Evolutionary conservation across 2,888 invertebrate species (phyloP).

Genomic region (Blera fallax): DNA sequence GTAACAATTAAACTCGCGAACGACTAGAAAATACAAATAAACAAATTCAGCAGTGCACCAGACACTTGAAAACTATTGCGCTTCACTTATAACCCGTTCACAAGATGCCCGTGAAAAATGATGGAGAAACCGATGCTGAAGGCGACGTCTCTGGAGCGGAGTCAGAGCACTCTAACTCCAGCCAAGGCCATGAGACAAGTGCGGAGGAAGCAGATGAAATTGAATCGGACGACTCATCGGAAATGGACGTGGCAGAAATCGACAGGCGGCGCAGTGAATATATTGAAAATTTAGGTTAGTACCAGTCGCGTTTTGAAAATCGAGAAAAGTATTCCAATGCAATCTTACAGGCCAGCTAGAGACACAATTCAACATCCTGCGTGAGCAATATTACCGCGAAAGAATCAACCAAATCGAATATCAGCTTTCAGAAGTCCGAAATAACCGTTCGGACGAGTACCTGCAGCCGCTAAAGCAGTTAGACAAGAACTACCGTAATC

Average conservation of each 20-base stretch:
- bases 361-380: constrained; percentile 91
- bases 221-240: constrained; percentile 92
- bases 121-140: constrained; percentile 84
- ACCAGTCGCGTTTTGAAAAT: neutral
- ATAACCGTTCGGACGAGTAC: constrained; percentile 94
- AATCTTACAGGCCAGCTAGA: constrained; percentile 88
- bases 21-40: neutral
- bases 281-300: constrained; percentile 88
- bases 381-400: constrained; percentile 95
- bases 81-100: neutral
- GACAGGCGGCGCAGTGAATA: constrained; percentile 92
- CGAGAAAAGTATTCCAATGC: neutral
- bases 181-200: constrained; percentile 87
- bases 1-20: neutral
- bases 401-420: constrained; percentile 90
- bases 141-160: constrained; percentile 87
- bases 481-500: constrained; percentile 92
- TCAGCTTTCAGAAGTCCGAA: constrained; percentile 92
- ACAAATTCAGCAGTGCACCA: neutral
- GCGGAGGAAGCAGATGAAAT: constrained; percentile 89
- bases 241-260: constrained; percentile 96
- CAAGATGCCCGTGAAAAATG: constrained; percentile 87
- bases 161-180: constrained; percentile 86
- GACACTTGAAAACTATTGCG: neutral
- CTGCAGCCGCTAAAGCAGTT: constrained; percentile 92